phyloP scores from a whole-genome alignment of 2,797 vertebrate genomes.

The Rhincodon typus region DNA sequence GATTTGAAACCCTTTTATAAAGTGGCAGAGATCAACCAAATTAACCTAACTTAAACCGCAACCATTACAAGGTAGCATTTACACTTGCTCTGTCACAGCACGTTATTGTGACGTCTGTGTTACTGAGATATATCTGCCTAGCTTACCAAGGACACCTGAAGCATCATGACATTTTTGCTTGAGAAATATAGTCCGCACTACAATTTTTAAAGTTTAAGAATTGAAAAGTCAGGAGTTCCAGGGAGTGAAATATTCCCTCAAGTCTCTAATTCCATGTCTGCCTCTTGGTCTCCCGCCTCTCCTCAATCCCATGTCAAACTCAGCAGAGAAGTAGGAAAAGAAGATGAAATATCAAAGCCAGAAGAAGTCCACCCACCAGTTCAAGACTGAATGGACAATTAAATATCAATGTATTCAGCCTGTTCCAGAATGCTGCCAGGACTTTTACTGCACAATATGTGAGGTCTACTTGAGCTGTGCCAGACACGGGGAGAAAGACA shows the following conservation, averaged over 20 bases:
- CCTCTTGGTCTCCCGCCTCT: not conserved
- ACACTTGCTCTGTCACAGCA: conserved; percentile 17
- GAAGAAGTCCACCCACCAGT: not conserved
- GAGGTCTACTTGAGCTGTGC: conserved; percentile 18
- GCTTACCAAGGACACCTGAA: not conserved
- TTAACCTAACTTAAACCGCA: not conserved
- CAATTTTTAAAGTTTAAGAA: not conserved
- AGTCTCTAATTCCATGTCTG: not conserved
- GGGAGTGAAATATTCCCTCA: not conserved
- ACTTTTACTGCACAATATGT: conserved; percentile 20
- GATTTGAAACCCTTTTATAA: not conserved
- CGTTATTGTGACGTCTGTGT: conserved; percentile 19
- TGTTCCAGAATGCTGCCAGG: not conserved
- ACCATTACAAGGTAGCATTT: not conserved
- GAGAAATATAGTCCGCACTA: not conserved
- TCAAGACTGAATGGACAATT: conserved; percentile 4
- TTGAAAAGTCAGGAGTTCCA: not conserved
- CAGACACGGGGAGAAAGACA: conserved; percentile 24
- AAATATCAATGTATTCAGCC: not conserved
- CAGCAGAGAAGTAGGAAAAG: not conserved
- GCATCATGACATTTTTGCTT: not conserved
- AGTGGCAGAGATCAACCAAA: not conserved
- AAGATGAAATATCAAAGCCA: not conserved
- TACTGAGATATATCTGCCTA: not conserved
- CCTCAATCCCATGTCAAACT: not conserved